A percentile compares a stretch with the other conserved stretches of the same genome.
These are phyloP conservation scores for Euplagia quadripunctaria DNA, from an alignment of 2,888 invertebrate genomes.

Conservation along the genomic window DNA sequence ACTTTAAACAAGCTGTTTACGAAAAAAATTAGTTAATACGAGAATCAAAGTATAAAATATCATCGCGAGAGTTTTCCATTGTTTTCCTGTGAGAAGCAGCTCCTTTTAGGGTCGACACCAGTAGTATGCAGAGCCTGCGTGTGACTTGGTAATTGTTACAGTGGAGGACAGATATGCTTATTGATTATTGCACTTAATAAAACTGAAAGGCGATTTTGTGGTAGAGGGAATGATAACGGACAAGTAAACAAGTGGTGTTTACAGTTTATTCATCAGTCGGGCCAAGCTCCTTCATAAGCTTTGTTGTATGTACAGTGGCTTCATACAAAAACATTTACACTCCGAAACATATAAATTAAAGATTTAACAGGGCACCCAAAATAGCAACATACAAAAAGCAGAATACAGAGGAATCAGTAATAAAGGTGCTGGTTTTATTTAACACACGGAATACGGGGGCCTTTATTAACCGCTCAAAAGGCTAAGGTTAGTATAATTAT, in stretches of 20 bases:
- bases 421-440: slow-evolving; percentile 52
- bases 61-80: too few relatives aligned
- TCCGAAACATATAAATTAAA: slow-evolving; percentile 8
- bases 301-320: background rate
- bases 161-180: too few relatives aligned
- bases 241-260: too few relatives aligned
- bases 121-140: too few relatives aligned
- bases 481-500: slow-evolving; percentile 64
- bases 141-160: too few relatives aligned
- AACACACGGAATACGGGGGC: slow-evolving; percentile 52
- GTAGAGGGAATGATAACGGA: too few relatives aligned
- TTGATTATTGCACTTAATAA: too few relatives aligned
- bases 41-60: too few relatives aligned
- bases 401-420: slow-evolving; percentile 49
- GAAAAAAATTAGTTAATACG: background rate
- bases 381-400: slow-evolving; percentile 35
- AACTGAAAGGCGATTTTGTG: too few relatives aligned
- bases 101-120: too few relatives aligned
- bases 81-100: too few relatives aligned
- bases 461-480: slow-evolving; percentile 55
- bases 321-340: background rate
- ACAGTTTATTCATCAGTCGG: too few relatives aligned
- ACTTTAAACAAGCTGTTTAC: background rate
- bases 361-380: slow-evolving; percentile 6
- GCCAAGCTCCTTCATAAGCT: background rate